phyloP scores from a whole-genome alignment of 2,888 invertebrate species.

The Brachyptera risi region DNA sequence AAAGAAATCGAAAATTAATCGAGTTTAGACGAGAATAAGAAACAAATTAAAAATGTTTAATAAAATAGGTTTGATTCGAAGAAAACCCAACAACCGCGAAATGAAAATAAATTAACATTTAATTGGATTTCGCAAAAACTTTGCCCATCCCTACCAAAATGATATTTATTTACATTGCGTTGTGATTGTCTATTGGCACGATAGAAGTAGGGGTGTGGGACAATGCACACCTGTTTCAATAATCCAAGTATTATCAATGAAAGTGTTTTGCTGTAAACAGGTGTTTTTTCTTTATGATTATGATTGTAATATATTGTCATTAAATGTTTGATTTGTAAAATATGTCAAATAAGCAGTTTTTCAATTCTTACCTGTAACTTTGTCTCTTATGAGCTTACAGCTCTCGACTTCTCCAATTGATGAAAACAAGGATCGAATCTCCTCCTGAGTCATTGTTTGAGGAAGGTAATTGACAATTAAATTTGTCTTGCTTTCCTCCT shows the following conservation, averaged over 20 bases:
- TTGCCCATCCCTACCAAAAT: conserved; percentile 32
- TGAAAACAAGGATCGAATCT: conserved; percentile 95
- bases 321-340: too few relatives aligned
- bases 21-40: conserved; percentile 29
- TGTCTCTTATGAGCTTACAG: conserved; percentile 98
- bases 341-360: too few relatives aligned
- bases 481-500: conserved; percentile 95
- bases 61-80: conserved; percentile 3
- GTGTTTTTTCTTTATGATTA: too few relatives aligned
- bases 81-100: conserved; percentile 27
- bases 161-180: conserved; percentile 4
- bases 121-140: conserved; percentile 18
- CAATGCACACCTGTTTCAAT: too few relatives aligned
- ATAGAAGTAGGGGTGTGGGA: background rate
- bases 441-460: conserved; percentile 99
- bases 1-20: conserved; percentile 34
- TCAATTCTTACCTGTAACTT: conserved; percentile 81
- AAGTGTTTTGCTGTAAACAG: too few relatives aligned
- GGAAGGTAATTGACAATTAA: conserved; percentile 99
- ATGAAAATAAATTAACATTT: conserved; percentile 25
- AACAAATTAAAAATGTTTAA: conserved; percentile 13
- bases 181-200: background rate
- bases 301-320: too few relatives aligned
- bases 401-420: conserved; percentile 99
- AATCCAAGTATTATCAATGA: too few relatives aligned